Base-by-base conservation (phyloP, 2,797 vertebrate genomes). In the Eupleurogrammus muticus region DNA sequence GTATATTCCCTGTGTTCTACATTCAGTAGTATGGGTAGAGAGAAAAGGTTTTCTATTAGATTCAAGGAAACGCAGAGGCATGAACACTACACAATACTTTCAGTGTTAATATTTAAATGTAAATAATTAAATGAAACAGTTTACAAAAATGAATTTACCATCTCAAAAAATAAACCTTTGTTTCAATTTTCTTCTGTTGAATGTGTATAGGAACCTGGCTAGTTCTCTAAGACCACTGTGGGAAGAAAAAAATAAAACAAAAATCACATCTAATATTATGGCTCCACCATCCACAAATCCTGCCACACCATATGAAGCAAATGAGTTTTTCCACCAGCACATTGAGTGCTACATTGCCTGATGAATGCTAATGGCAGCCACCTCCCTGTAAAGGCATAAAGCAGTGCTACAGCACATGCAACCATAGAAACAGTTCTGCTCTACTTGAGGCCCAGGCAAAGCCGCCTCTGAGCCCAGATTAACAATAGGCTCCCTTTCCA, bases 341-440 rank as follows among this genome's bases (percentile, higher is more conserved):
- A 74, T 63, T 38, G 58, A 76, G 82, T 69, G 79, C 78, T 75
- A 78, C 85, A 66, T 59, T 75, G 86, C 79, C 86, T 87, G 87
- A 90, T 91, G 87, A 91, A 92, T 91, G 88, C 88, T 90, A 92
- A 93, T 91, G 77, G 81, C 34, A 81, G 84, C 88, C 79, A 78
- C 84, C 84, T 88, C 82, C 83, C 81, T 78, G 82, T 87, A 87
- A 86, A 88, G 80, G 82, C 87, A 78, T 81, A 86, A 65, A 79
- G 85, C 88, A 82, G 78, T 28, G 78, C 82, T 79, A 82, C 75
- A 80, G 86, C 83, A 89, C 85, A 90, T 70, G 91, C 87, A 90
- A 92, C 92, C 92, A 91, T 92, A 92, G 92, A 91, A 93, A 93
- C 92, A 81, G 92, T 91, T 91, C 86, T 91, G 90, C 90, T 90